Evolutionary conservation across 2,888 invertebrate species (phyloP).

Genomic region (Deilephila porcellus): DNA sequence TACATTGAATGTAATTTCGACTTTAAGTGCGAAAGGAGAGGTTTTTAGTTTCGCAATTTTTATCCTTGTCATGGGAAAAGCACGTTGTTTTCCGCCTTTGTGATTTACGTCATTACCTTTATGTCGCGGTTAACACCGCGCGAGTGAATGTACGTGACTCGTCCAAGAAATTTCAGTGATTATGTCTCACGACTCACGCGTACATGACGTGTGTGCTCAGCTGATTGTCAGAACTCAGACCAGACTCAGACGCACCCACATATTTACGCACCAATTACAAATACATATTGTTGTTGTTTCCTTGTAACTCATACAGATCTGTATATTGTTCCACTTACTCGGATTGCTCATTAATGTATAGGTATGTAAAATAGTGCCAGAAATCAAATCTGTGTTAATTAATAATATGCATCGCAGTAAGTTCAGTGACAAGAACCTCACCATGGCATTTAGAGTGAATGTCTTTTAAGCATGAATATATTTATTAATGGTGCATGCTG

Average conservation of each 20-base stretch:
- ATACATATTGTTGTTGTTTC: not conserved
- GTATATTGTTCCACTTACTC: too few species aligned
- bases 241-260: slow-evolving; percentile 3
- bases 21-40: not conserved
- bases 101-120: not conserved
- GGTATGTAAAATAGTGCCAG: too few species aligned
- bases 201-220: slow-evolving; percentile 34
- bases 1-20: too few species aligned
- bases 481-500: too few species aligned
- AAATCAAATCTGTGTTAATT: too few species aligned
- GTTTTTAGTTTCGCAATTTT: not conserved
- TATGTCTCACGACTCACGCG: slow-evolving; percentile 36
- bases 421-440: too few species aligned
- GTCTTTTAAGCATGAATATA: too few species aligned
- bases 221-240: slow-evolving; percentile 25
- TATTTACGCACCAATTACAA: slow-evolving; percentile 1
- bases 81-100: slow-evolving; percentile 22
- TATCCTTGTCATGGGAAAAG: not conserved
- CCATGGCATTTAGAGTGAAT: not conserved
- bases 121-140: slow-evolving; percentile 24
- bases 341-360: too few species aligned
- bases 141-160: slow-evolving; percentile 11
- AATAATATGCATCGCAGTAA: too few species aligned
- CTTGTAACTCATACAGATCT: too few species aligned
- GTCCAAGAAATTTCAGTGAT: slow-evolving; percentile 23